Conservation (phyloP, 2,888 invertebrate genomes). For the Calliopum simillimum region DNA sequence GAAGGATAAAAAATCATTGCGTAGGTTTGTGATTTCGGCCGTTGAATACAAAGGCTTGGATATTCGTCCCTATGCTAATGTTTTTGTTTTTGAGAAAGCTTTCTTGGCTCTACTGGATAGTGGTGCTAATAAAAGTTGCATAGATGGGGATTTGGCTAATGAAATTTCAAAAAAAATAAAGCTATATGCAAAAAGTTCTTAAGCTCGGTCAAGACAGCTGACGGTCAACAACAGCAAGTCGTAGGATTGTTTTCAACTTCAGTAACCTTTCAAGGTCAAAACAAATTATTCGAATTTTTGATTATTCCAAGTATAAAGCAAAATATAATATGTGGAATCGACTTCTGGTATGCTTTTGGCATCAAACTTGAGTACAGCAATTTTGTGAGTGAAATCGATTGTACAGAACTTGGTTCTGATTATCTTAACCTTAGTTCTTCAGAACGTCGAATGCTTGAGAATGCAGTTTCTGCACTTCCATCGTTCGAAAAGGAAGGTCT, state of each 20-base stretch:
- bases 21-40: neutral
- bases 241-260: too few relatives aligned
- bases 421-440: neutral
- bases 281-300: neutral
- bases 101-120: too few relatives aligned
- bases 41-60: neutral
- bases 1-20: neutral
- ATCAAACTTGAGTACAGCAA: neutral
- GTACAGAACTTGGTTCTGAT: neutral
- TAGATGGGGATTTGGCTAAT: neutral
- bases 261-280: neutral
- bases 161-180: neutral
- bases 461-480: neutral
- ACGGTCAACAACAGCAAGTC: too few relatives aligned
- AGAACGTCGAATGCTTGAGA: neutral
- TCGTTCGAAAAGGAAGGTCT: neutral
- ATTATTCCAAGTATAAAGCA: neutral
- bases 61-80: neutral
- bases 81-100: neutral
- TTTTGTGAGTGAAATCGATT: neutral
- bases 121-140: constrained; percentile 2
- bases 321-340: too few relatives aligned
- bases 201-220: too few relatives aligned
- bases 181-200: neutral
- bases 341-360: constrained; percentile 4